phyloP scores from a whole-genome alignment of 1,140 invertebrate species.

The Zaprionus africanus region DNA sequence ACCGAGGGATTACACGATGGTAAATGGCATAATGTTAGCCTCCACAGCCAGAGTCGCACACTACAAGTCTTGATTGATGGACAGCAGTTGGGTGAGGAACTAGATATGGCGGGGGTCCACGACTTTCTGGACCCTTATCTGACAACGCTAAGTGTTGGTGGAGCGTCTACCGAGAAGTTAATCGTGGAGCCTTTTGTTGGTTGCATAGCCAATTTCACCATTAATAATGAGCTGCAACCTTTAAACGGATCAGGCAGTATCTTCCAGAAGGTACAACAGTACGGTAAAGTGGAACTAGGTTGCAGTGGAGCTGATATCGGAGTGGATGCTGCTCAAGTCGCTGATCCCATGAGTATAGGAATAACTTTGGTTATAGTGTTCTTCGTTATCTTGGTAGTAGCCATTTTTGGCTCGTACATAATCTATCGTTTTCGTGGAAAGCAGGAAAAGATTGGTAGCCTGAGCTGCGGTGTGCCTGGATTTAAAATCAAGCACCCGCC shows the following conservation, averaged over 20 bases:
- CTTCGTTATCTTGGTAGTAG: constrained; percentile 94
- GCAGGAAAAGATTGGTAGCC: constrained; percentile 90
- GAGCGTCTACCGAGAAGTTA: constrained; percentile 87
- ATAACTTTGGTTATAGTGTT: constrained; percentile 97
- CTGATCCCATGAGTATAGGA: constrained; percentile 95
- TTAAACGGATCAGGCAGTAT: constrained; percentile 94
- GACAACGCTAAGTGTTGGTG: constrained; percentile 91
- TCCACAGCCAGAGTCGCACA: constrained; percentile 88
- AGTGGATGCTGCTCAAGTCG: constrained; percentile 89
- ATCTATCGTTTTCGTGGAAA: constrained; percentile 94
- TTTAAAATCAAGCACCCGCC: constrained; percentile 89
- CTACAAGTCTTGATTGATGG: constrained; percentile 90
- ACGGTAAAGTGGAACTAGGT: constrained; percentile 89
- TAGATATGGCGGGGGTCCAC: constrained; percentile 93
- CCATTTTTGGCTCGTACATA: constrained; percentile 94
- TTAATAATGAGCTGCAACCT: constrained; percentile 95
- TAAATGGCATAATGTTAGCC: constrained; percentile 93
- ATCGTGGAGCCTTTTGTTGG: constrained; percentile 89
- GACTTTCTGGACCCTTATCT: constrained; percentile 96
- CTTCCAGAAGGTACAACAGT: constrained; percentile 88
- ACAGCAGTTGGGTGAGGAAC: constrained; percentile 90
- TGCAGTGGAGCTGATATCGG: constrained; percentile 89
- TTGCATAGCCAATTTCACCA: constrained; percentile 94
- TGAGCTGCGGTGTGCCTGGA: constrained; percentile 85
- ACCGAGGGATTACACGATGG: constrained; percentile 89